phyloP scores from a whole-genome alignment of 2,888 invertebrate species.

The Rhorus exstirpatorius region DNA sequence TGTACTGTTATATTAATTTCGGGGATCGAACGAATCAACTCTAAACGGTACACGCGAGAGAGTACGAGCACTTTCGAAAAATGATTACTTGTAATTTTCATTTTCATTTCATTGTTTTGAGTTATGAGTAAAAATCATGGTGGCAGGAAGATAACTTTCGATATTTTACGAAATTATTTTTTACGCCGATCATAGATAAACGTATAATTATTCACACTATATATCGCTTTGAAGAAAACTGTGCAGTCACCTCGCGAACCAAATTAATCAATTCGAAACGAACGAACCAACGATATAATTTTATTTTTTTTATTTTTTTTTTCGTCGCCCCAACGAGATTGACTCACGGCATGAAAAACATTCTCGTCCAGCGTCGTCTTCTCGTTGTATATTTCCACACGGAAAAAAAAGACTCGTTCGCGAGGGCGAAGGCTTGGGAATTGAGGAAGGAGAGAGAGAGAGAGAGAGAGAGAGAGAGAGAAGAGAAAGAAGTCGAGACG shows the following conservation, averaged over 20 bases:
- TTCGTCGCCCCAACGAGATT: neutral
- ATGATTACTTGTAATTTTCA: too few relatives aligned
- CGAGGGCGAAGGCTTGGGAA: neutral
- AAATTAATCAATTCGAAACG: neutral
- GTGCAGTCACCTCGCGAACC: neutral
- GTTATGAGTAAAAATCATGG: too few relatives aligned
- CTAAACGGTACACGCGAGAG: too few relatives aligned
- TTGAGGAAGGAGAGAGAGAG: neutral
- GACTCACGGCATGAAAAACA: conserved; percentile 56
- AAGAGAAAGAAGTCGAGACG: conserved; percentile 14
- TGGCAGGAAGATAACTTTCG: too few relatives aligned
- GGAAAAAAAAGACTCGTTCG: neutral
- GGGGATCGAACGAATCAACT: neutral
- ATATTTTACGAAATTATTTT: too few relatives aligned
- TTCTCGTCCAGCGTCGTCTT: conserved; percentile 32
- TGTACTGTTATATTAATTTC: too few relatives aligned
- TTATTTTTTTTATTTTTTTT: neutral
- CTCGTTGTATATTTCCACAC: conserved; percentile 12
- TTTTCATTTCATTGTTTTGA: too few relatives aligned
- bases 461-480: neutral
- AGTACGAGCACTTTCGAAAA: too few relatives aligned
- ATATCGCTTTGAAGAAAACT: too few relatives aligned
- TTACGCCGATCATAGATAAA: too few relatives aligned
- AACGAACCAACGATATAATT: conserved; percentile 8
- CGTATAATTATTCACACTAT: too few relatives aligned